Base-by-base conservation (phyloP, 2,113 vertebrate species). In the Nansenia antarctica region DNA sequence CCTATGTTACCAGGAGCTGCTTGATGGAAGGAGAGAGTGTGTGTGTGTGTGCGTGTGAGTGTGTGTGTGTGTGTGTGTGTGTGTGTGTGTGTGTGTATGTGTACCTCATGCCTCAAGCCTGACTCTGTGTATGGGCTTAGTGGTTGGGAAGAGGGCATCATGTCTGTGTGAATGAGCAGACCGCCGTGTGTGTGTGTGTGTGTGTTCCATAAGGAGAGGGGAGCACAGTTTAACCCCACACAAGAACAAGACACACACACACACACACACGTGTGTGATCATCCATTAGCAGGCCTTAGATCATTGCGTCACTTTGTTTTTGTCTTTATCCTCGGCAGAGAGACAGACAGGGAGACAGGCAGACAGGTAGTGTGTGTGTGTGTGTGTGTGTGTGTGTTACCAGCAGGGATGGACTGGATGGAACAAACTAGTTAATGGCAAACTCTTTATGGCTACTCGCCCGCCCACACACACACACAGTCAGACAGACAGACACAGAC, bases 1-100 rank as follows among this genome's bases (percentile, higher is more conserved):
- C 60, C 65, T n/a, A n/a, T n/a, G 54, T 80, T 81, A 54, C 70
- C 15, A 9, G 85, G 42, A 58, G 63, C 69, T 57, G 35, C 62
- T 74, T 63, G 69, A 76, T 39, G 34, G n/a, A 24, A n/a, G n/a
- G n/a, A n/a, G n/a, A n/a, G n/a, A 37, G 45, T 52, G 24, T 29
- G 24, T 52, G 49, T 39, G 65, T 11, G 37, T 47, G n/a, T 15
- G 55, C 11, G 55, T 14, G 4, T 31, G 24, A 34, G 58, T 52
- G 39, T 47, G 37, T 49, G 32, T 34, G 55, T 65, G 26, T n/a
- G 20, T 67, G 57, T 32, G 52, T 2, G 66, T 60, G 70, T 64
- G 65, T 29, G 58, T 15, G 45, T 26, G 18, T 52, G 49, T 57
- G 49, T 61, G 14, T 52, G 14, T 52, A 6, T 53, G 18, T 53